Base-by-base conservation (phyloP, 2,888 invertebrate genomes). In the Halictus quadricinctus region DNA sequence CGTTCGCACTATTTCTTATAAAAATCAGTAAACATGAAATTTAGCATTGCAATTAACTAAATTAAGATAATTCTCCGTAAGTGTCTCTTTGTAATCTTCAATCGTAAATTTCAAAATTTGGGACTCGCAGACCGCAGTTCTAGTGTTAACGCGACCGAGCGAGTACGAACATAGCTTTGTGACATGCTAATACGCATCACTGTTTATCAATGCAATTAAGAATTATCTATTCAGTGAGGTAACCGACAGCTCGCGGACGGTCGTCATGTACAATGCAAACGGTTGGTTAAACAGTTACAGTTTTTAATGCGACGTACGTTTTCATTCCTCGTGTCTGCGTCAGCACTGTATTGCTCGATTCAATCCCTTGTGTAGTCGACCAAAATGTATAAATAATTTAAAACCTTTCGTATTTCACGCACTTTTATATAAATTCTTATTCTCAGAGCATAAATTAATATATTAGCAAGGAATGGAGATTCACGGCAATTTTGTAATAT, bases 171-270 rank as follows among this genome's bases (percentile, higher is more conserved):
- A 12, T 13, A 12, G 43, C 13, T 43, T n/a, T n/a, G 12, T 43
- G 12, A 43, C n/a, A n/a, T 13, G 43, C 41, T 43, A 43, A 43
- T 43, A 13, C 43, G 41, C n/a, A n/a, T 70, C 13, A 70, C n/a
- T n/a, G 0, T 70, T 70, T 43, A 43, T 70, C 70, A 10, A 70
- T 70, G 70, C n/a, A 43, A 70, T 70, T 70, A 36, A 70, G 70
- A 70, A 43, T 43, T 70, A 70, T 70, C 70, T 70, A 70, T 70
- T 70, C 43, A 70, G 43, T n/a, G 43, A 43, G 41, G 21, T n/a
- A 10, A 18, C 21, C 66, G 36, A 21, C 25, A 36, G 66, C 21
- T 43, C 13, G 41, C n/a, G 13, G 13, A 21, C 13, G n/a, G 12
- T 70, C 70, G 1, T 0, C 13, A 10, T 13, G 0, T n/a, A 43